Evolutionary conservation across 2,797 vertebrate species (phyloP), one percentile per base, ranked within the genome.

Genomic region (Hyperoplus lanceolatus): DNA sequence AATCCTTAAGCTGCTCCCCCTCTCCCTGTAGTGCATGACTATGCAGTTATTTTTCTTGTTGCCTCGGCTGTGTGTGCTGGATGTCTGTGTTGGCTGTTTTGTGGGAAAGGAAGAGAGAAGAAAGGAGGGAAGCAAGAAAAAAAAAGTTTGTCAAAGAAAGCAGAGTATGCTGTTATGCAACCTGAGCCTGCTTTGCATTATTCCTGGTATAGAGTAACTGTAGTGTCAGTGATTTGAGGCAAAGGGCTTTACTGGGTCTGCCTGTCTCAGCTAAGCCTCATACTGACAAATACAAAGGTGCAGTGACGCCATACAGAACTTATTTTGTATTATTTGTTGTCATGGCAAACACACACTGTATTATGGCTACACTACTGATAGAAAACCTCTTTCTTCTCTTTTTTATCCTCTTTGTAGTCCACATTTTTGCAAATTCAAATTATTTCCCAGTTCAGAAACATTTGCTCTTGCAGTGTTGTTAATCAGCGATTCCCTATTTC

Each of bases 221-320:
- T 84, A 58, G 61, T 75, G 85, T 89, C 80, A 86, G 70, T 81
- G 82, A 79, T 89, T 85, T 81, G 41, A 72, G 67, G 68, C 42
- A 63, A 85, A 85, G 42, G 63, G 67, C 74, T 81, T 86, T 74
- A 29, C 66, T 43, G 60, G 42, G 45, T 77, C 29, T 80, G 80
- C 82, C 70, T 84, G 56, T 70, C 78, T 90, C 82, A 79, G 70
- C 81, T 81, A 54, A 85, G 72, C 70, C 29, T 73, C 71, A 63
- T 0, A 16, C 50, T 77, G 70, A 71, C 14, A 77, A 71, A 79
- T 41, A 77, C 48, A 21, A 56, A 8, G 5, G 2, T 70, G n/a
- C 41, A 62, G 39, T 61, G 46, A 79, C 1, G 0, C 41, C 41
- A 55, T 87, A 53, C 21, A 53, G 67, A 29, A 29, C 29, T 75